A percentile compares a stretch with the other conserved stretches of the same genome.
phyloP scores from a whole-genome alignment of 2,888 invertebrate species.

The Tinea pellionella region DNA sequence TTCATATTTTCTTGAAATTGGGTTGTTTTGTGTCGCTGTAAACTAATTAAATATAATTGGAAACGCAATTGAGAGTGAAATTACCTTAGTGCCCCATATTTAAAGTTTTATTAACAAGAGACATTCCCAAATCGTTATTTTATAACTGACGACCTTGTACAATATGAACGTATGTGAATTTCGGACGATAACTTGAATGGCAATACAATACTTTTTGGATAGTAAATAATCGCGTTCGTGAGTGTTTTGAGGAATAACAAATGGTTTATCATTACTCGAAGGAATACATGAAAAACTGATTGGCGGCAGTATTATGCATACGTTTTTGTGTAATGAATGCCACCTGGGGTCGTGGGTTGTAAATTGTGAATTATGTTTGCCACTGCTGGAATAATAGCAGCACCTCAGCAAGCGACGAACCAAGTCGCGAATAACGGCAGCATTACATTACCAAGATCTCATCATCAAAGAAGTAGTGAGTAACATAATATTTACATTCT shows the following conservation, averaged over 20 bases:
- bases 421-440: slow-evolving; percentile 60
- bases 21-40: slow-evolving; percentile 45
- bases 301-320: slow-evolving; percentile 50
- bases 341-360: slow-evolving; percentile 50
- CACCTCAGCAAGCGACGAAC: slow-evolving; percentile 53
- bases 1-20: slow-evolving; percentile 35
- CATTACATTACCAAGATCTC: slow-evolving; percentile 58
- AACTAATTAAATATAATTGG: slow-evolving; percentile 20
- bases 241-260: not conserved
- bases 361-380: slow-evolving; percentile 39
- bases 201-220: not conserved
- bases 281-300: slow-evolving; percentile 27
- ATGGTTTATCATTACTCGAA: slow-evolving; percentile 18
- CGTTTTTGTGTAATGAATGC: slow-evolving; percentile 47
- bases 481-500: not conserved
- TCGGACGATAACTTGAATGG: not conserved
- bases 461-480: slow-evolving; percentile 61
- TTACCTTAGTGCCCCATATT: slow-evolving; percentile 9
- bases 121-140: not conserved
- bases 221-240: not conserved
- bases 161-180: not conserved
- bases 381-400: slow-evolving; percentile 56
- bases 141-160: slow-evolving; percentile 41
- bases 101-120: not conserved
- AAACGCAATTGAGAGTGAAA: slow-evolving; percentile 13